phyloP scores from a whole-genome alignment of 2,888 invertebrate species.

The Drosophila borealis region DNA sequence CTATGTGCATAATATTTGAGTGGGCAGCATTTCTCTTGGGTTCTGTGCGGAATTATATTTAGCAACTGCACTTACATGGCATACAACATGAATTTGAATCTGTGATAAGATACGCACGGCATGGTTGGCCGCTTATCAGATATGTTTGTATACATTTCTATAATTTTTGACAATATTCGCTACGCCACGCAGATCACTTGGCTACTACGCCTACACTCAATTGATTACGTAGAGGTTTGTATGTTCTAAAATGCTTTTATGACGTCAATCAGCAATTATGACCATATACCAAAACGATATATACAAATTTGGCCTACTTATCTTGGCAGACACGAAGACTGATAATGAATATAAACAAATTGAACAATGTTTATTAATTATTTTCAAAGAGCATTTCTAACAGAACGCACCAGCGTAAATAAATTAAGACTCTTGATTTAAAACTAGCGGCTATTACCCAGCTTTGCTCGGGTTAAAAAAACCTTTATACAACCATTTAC shows the following conservation, averaged over 20 bases:
- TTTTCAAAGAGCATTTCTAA: neutral
- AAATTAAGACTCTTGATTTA: too few relatives aligned
- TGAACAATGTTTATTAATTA: constrained; percentile 13
- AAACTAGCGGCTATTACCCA: too few relatives aligned
- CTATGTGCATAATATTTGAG: constrained; percentile 14
- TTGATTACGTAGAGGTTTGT: neutral
- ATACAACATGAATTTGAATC: constrained; percentile 15
- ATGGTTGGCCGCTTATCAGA: constrained; percentile 42
- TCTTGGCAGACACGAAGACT: neutral
- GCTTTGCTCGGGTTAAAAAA: too few relatives aligned
- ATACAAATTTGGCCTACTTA: neutral
- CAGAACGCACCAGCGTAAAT: too few relatives aligned
- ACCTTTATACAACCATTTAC: too few relatives aligned
- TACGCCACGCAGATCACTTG: constrained; percentile 38
- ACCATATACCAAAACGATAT: neutral
- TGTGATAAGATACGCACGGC: constrained; percentile 58
- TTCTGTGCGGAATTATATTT: constrained; percentile 8
- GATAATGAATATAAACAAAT: constrained; percentile 10
- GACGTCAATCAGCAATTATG: constrained; percentile 56
- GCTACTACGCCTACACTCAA: constrained; percentile 15
- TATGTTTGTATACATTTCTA: constrained; percentile 22
- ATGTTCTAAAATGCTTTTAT: constrained; percentile 26
- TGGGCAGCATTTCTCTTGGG: constrained; percentile 22
- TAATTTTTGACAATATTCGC: constrained; percentile 50
- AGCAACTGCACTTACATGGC: constrained; percentile 14